Base-by-base conservation (phyloP, 2,888 invertebrate genomes). In the Strigamia maritima region DNA sequence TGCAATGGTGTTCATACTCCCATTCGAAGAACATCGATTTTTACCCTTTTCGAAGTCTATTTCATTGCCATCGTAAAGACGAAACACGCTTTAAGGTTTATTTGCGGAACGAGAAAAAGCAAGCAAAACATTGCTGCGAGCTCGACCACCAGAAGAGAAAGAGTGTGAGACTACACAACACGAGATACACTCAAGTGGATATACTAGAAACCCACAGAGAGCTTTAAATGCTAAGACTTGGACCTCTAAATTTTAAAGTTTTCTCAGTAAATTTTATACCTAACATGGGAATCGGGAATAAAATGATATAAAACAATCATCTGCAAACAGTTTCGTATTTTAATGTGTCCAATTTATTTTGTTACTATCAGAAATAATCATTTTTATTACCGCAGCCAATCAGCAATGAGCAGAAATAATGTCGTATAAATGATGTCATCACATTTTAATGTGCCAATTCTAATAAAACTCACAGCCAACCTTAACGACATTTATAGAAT, bases 11-110 rank as follows among this genome's bases (percentile, higher is more conserved):
- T n/a, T 49, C 49, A 3, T 1, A 6, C 19, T 31, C 31, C 3
- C 3, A 31, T 31, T 49, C 14, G 49, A 49, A 49, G 6, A 26
- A 26, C 24, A 65, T 65, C 65, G 65, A 65, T 65, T 65, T n/a
- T 65, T 65, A 14, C 65, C 4, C 2, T 65, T 49, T 65, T 65
- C 65, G 65, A 65, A 22, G 65, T 65, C 65, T 26, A 28, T 65
- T 65, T 65, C 26, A 65, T 65, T 28, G 65, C 65, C 65, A 12
- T 65, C 65, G 26, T 65, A 65, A 65, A 65, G 65, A 26, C 65
- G 65, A 26, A 65, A 65, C 65, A 24, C 65, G 65, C 24, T 65
- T 6, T 26, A 14, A 65, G 24, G 49, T 65, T 65, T 65, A 65
- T 65, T 28, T 65, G 65, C 16, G 28, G 65, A 24, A 26, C 65